Evolutionary conservation across 2,888 invertebrate species (phyloP).

Genomic region (Anodontia alba): DNA sequence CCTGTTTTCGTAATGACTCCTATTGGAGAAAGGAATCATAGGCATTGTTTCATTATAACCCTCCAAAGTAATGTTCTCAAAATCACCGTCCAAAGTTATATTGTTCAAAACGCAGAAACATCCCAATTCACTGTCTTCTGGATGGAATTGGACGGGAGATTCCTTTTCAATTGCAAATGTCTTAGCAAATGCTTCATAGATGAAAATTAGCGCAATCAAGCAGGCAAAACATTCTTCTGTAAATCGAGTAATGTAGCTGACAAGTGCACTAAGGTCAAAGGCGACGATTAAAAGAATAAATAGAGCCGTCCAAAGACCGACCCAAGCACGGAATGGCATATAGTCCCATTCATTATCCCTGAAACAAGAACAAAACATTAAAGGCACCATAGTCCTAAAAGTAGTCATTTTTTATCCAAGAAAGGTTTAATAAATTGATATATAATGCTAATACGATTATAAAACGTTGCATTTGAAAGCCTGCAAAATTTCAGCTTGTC

Average conservation of each 20-base stretch:
- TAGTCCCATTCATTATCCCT: slow-evolving; percentile 94
- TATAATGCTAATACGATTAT: too few relatives aligned
- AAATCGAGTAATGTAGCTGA: slow-evolving; percentile 98
- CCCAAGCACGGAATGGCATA: slow-evolving; percentile 97
- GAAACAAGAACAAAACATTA: slow-evolving; percentile 41
- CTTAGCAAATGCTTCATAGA: slow-evolving; percentile 98
- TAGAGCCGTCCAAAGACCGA: slow-evolving; percentile 96
- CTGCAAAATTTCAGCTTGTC: too few relatives aligned
- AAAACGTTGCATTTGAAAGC: too few relatives aligned
- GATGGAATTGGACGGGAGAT: slow-evolving; percentile 60
- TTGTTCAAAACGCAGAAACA: slow-evolving; percentile 13
- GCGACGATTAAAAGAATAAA: slow-evolving; percentile 95
- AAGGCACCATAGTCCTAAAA: too few relatives aligned
- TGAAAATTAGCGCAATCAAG: slow-evolving; percentile 98
- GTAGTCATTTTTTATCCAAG: too few relatives aligned
- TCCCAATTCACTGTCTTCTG: not conserved
- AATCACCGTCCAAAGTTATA: not conserved
- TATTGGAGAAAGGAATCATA: too few relatives aligned
- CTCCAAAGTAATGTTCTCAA: too few relatives aligned
- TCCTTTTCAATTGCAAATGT: slow-evolving; percentile 87
- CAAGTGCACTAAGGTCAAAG: slow-evolving; percentile 97
- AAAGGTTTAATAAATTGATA: too few relatives aligned
- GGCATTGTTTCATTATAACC: not conserved
- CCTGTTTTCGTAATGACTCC: not conserved
- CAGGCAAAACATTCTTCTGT: slow-evolving; percentile 99